Evolutionary conservation across 2,113 vertebrate species (phyloP).

Genomic region (Cynocephalus volans): DNA sequence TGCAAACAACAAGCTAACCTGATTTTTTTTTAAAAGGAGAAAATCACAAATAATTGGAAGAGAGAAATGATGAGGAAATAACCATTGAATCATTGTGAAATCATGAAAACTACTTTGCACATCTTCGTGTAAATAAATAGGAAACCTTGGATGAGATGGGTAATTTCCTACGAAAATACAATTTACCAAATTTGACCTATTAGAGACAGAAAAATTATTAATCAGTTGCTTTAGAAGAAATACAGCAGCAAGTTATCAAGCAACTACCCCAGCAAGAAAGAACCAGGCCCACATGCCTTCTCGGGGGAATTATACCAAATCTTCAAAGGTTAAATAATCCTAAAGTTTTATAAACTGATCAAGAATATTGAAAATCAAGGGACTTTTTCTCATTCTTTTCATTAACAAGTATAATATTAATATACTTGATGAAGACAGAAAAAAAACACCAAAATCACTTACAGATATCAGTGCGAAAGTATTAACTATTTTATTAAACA

Average conservation of each 20-base stretch:
- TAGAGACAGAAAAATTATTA: not conserved
- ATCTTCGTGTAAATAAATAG: constrained; percentile 19
- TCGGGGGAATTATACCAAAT: not conserved
- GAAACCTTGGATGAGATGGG: not conserved
- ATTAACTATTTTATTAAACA: constrained; percentile 14
- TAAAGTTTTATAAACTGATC: not conserved
- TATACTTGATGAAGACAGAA: not conserved
- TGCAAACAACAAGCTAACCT: not conserved
- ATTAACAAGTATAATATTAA: not conserved
- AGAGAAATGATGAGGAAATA: not conserved
- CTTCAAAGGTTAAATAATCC: not conserved
- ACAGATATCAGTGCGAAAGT: not conserved
- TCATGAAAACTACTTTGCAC: not conserved
- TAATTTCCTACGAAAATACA: constrained; percentile 28
- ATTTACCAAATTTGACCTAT: not conserved
- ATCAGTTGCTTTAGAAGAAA: not conserved
- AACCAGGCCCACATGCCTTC: not conserved
- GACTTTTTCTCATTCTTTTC: not conserved
- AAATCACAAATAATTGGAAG: not conserved
- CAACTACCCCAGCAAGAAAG: not conserved
- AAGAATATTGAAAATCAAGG: not conserved
- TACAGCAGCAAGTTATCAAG: not conserved
- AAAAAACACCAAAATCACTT: not conserved
- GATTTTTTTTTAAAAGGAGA: not conserved
- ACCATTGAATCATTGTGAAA: not conserved